Percentiles rank a stretch among this genome's conserved stretches.
phyloP scores from a whole-genome alignment of 1,140 invertebrate genomes.

The silkworm (Bombyx mori) region DNA sequence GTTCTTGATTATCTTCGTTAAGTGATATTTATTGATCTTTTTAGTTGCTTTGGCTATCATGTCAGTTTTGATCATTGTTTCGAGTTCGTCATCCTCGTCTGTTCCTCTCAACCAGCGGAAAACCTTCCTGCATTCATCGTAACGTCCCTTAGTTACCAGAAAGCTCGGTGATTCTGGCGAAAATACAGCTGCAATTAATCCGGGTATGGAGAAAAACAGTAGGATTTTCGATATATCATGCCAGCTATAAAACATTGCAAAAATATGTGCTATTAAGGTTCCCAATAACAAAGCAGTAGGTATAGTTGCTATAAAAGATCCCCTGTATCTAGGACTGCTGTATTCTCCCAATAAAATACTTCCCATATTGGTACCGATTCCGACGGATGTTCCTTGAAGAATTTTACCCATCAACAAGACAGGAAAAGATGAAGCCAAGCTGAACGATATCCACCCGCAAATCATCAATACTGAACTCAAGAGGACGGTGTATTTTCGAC shows the following conservation, averaged over 20 bases:
- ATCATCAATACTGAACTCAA: constrained; percentile 23
- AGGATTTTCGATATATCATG: constrained; percentile 65
- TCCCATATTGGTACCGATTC: constrained; percentile 34
- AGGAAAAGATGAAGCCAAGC: constrained; percentile 26
- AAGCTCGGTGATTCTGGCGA: constrained; percentile 80
- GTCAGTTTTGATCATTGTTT: constrained; percentile 42
- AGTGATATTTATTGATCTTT: constrained; percentile 15
- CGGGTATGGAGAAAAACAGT: constrained; percentile 53
- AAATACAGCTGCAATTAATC: constrained; percentile 60
- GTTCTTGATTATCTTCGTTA: constrained; percentile 12
- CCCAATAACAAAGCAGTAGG: constrained; percentile 67
- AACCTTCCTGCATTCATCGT: constrained; percentile 53
- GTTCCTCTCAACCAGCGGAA: constrained; percentile 67
- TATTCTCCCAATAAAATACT: constrained; percentile 48
- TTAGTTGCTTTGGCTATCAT: constrained; percentile 18
- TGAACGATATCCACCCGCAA: constrained; percentile 30
- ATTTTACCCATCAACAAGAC: constrained; percentile 31
- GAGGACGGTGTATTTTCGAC: constrained; percentile 20
- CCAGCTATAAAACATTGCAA: constrained; percentile 73
- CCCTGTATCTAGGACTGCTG: constrained; percentile 66
- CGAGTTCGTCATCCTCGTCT: constrained; percentile 42
- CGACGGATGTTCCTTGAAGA: constrained; percentile 38
- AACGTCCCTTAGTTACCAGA: constrained; percentile 67
- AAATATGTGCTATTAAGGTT: constrained; percentile 66
- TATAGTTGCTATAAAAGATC: constrained; percentile 68